These are phyloP conservation scores for Myotis daubentonii DNA, from an alignment of 2,797 vertebrate genomes.

Conservation along the genomic window DNA sequence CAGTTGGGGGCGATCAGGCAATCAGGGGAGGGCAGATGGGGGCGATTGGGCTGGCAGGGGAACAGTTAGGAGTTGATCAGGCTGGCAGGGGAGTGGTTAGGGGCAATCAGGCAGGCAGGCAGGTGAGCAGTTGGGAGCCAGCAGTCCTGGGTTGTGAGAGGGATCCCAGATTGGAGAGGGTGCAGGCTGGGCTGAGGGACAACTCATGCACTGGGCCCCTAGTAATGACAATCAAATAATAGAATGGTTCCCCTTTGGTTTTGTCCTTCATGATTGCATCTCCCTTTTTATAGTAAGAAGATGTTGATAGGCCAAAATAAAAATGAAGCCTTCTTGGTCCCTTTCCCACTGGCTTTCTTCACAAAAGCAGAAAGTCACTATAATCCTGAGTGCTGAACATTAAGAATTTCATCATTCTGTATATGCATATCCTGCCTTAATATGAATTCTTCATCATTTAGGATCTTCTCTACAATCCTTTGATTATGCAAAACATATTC, in stretches of 20 bases:
- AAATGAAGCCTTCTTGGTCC: background rate
- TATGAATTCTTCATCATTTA: background rate
- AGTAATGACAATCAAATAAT: background rate
- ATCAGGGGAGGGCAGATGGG: no score
- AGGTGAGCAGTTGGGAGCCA: no score
- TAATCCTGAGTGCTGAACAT: background rate
- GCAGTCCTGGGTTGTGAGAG: no score
- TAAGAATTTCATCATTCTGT: background rate
- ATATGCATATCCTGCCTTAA: background rate
- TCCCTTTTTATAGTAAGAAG: background rate
- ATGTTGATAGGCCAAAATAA: background rate
- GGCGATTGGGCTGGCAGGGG: no score
- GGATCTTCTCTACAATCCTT: background rate
- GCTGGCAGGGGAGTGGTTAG: no score
- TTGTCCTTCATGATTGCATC: background rate
- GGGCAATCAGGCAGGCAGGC: no score
- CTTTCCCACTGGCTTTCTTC: background rate
- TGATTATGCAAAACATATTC: background rate
- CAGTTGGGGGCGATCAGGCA: no score
- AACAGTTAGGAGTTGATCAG: no score
- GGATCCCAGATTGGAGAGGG: no score
- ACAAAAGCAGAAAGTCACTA: background rate
- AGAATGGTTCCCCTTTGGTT: background rate
- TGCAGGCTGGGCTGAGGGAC: no score
- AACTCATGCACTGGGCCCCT: no score